A percentile compares a stretch with the other conserved stretches of the same genome.
Evolutionary conservation across 2,888 invertebrate species (phyloP).

Genomic region (Drosophila buzzatii): DNA sequence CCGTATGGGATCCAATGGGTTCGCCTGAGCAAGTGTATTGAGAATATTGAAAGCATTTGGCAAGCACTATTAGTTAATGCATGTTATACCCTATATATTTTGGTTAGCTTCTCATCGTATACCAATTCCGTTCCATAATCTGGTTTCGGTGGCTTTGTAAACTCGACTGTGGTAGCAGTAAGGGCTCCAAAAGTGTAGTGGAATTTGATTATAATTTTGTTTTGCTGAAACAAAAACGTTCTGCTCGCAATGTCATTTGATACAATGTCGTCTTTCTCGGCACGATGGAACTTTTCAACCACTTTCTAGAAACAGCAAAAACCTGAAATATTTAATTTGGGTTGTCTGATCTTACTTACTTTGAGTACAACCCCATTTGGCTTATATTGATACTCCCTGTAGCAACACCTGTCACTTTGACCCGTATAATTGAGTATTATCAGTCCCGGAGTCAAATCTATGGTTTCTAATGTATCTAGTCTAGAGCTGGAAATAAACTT

Average conservation of each 20-base stretch:
- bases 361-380: constrained; percentile 50
- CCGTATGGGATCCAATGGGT: constrained; percentile 87
- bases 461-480: constrained; percentile 89
- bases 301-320: constrained; percentile 86
- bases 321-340: not conserved
- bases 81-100: constrained; percentile 88
- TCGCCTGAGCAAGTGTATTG: constrained; percentile 86
- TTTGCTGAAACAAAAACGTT: constrained; percentile 88
- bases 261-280: constrained; percentile 83
- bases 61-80: not conserved
- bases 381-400: constrained; percentile 71
- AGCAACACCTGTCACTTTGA: constrained; percentile 86
- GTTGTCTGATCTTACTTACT: constrained; percentile 46
- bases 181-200: constrained; percentile 83
- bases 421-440: constrained; percentile 87
- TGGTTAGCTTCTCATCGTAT: constrained; percentile 88
- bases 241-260: constrained; percentile 88
- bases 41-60: not conserved
- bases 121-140: constrained; percentile 89
- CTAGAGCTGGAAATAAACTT: constrained; percentile 86
- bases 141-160: constrained; percentile 89
- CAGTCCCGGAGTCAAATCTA: constrained; percentile 86
- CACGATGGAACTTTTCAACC: constrained; percentile 88
- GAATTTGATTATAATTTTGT: constrained; percentile 85
- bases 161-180: constrained; percentile 87